Percentiles rank a stretch among this genome's conserved stretches.
Conservation (phyloP, 2,797 vertebrate species). For the Adelosebastes latens region DNA sequence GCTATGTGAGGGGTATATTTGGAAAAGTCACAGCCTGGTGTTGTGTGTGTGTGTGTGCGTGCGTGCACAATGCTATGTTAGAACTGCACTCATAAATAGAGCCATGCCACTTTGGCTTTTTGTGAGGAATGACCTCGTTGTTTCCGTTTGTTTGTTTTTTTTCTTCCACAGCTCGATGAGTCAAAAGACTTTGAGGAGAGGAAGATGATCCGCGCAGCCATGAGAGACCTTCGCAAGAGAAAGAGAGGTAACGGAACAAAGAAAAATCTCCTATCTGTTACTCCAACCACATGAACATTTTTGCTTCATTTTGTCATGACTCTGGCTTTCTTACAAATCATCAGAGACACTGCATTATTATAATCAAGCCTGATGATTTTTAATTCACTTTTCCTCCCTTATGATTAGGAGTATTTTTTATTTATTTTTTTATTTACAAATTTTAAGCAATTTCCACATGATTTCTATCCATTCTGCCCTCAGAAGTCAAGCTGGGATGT, state of each 20-base stretch:
- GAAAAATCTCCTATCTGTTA: not conserved
- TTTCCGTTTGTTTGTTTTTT: conserved; percentile 17
- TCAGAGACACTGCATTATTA: not conserved
- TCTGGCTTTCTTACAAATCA: not conserved
- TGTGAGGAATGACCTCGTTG: conserved; percentile 23
- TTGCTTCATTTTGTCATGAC: not conserved
- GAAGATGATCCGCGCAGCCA: conserved; percentile 92
- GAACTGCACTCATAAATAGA: conserved; percentile 6
- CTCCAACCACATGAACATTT: not conserved
- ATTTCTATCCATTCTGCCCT: conserved; percentile 62
- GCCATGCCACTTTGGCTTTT: conserved; percentile 14
- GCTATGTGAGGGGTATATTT: conserved; percentile 13
- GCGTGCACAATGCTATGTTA: not conserved
- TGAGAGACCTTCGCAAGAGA: conserved; percentile 95
- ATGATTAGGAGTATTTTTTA: not conserved
- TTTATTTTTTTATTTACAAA: not conserved
- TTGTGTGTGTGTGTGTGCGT: not conserved
- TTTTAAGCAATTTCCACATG: conserved; percentile 14
- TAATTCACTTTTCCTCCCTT: not conserved
- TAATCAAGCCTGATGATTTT: not conserved
- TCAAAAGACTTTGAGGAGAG: conserved; percentile 94
- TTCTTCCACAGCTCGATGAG: conserved; percentile 87
- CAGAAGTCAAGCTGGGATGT: conserved; percentile 83
- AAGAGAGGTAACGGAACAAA: conserved; percentile 89
- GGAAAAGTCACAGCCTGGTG: not conserved